phyloP scores from a whole-genome alignment of 2,113 vertebrate genomes.

The Oreocharis arfaki region DNA sequence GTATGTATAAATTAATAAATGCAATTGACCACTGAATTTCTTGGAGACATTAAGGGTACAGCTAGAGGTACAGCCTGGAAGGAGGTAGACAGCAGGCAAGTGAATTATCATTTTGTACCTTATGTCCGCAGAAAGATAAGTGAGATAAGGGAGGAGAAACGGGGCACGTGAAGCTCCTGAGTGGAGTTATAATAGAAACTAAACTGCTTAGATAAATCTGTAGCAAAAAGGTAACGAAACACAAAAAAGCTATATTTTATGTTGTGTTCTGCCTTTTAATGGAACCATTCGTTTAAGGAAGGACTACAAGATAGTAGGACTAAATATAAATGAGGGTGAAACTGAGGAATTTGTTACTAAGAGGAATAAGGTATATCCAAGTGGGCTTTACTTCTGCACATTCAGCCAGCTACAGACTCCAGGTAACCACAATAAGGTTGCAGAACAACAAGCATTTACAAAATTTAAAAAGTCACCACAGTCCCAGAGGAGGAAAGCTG shows the following conservation, averaged over 20 bases:
- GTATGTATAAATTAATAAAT: constrained; percentile 8
- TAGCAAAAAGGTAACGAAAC: neutral
- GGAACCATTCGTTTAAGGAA: constrained; percentile 23
- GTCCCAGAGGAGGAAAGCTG: neutral
- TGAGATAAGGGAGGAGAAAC: constrained; percentile 11
- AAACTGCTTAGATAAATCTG: constrained; percentile 36
- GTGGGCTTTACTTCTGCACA: neutral
- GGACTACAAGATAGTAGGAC: neutral
- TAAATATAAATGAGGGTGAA: constrained; percentile 15
- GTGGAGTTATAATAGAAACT: constrained; percentile 3
- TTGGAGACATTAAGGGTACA: neutral
- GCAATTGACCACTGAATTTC: neutral
- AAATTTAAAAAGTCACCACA: neutral
- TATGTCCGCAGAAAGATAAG: constrained; percentile 31
- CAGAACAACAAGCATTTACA: neutral
- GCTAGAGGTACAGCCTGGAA: neutral
- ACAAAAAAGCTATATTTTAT: too few species aligned
- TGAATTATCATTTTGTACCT: constrained; percentile 26
- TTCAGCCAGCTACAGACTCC: neutral
- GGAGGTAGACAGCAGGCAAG: neutral
- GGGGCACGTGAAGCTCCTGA: neutral
- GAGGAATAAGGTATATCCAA: neutral
- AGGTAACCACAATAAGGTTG: neutral
- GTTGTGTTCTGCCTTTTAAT: constrained; percentile 32
- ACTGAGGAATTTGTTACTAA: neutral